These are phyloP conservation scores for Leptobrachium leishanense DNA, from an alignment of 2,113 vertebrate genomes.

Conservation along the genomic window DNA sequence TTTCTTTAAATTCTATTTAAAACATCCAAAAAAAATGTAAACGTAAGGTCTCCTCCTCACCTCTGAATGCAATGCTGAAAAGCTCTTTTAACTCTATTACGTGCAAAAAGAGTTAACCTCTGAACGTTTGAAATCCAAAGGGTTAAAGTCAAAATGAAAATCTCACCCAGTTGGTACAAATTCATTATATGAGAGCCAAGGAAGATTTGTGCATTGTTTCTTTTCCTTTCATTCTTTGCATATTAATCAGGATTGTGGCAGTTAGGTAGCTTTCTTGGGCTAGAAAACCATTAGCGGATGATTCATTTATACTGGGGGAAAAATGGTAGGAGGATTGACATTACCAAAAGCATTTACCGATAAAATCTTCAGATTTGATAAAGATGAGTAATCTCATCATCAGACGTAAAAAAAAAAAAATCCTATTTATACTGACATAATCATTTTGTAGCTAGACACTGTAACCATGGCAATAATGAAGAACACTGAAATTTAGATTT, in stretches of 20 bases:
- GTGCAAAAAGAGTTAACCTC: not conserved
- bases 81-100: not conserved
- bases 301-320: slow-evolving; percentile 32
- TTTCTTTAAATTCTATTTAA: not conserved
- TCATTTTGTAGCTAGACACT: slow-evolving; percentile 46
- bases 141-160: not conserved
- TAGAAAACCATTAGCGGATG: slow-evolving; percentile 27
- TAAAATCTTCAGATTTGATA: slow-evolving; percentile 47
- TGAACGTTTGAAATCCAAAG: not conserved
- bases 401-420: slow-evolving; percentile 41
- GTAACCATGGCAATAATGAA: slow-evolving; percentile 49
- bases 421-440: slow-evolving; percentile 41
- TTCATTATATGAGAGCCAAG: not conserved
- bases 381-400: slow-evolving; percentile 47
- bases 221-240: slow-evolving; percentile 3
- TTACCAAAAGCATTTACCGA: slow-evolving; percentile 42
- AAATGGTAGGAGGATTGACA: slow-evolving; percentile 42
- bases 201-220: slow-evolving; percentile 14
- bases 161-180: not conserved
- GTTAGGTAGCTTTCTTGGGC: slow-evolving; percentile 8
- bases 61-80: not conserved
- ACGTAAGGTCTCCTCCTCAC: not conserved
- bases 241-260: slow-evolving; percentile 21
- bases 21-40: not conserved
- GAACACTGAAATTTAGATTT: slow-evolving; percentile 37